These are phyloP conservation scores for Theodoxus fluviatilis DNA, from an alignment of 2,888 invertebrate species.

Conservation along the genomic window DNA sequence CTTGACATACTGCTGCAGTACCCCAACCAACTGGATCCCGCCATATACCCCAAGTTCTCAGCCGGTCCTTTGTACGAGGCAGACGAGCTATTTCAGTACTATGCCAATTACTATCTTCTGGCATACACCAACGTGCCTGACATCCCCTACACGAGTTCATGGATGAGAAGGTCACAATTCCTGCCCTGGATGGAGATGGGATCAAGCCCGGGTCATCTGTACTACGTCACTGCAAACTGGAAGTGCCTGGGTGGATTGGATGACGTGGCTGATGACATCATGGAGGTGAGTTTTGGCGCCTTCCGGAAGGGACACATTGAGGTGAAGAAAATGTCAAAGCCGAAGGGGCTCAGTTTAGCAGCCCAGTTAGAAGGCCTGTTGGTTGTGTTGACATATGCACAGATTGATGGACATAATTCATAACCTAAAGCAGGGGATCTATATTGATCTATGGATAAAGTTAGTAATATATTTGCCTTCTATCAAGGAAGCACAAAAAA, in stretches of 20 bases:
- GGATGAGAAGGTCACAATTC: slow-evolving; percentile 38
- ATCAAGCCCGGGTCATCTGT: slow-evolving; percentile 33
- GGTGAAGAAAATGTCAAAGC: too few relatives aligned
- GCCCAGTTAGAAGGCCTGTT: too few relatives aligned
- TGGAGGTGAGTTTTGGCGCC: too few relatives aligned
- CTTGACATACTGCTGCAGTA: slow-evolving; percentile 36
- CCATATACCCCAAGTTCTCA: slow-evolving; percentile 34
- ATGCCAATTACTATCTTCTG: slow-evolving; percentile 31
- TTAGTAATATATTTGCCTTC: too few relatives aligned
- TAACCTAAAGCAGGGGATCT: too few relatives aligned
- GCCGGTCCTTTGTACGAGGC: slow-evolving; percentile 37
- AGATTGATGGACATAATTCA: too few relatives aligned
- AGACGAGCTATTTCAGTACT: slow-evolving; percentile 37
- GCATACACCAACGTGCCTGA: slow-evolving; percentile 18
- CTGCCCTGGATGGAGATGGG: slow-evolving; percentile 43
- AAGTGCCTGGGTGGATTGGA: slow-evolving; percentile 34
- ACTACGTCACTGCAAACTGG: slow-evolving; percentile 36
- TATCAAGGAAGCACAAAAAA: too few relatives aligned
- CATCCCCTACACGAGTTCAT: slow-evolving; percentile 33
- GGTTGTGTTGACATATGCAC: too few relatives aligned
- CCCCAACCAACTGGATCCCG: slow-evolving; percentile 36
- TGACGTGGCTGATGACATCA: slow-evolving; percentile 38
- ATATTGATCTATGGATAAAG: too few relatives aligned
- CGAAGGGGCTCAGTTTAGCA: too few relatives aligned
- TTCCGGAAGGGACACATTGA: too few relatives aligned